A percentile compares a stretch with the other conserved stretches of the same genome.
Conservation (phyloP, 2,113 vertebrate species). For the Tragelaphus imberbis region DNA sequence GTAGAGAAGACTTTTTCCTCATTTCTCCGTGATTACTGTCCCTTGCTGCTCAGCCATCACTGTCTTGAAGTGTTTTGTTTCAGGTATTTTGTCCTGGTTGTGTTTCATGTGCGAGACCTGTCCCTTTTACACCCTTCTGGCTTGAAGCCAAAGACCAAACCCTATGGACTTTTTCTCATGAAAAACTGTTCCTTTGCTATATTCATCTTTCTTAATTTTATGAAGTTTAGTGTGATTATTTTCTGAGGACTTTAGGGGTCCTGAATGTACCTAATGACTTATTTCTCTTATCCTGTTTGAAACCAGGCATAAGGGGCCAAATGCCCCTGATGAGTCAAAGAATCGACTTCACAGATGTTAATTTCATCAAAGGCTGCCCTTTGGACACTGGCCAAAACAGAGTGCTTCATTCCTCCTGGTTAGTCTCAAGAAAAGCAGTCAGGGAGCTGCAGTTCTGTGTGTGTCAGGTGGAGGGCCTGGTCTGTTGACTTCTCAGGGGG, state of each 20-base stretch:
- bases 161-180: background rate
- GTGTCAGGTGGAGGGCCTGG: background rate
- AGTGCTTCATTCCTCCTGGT: background rate
- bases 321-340: background rate
- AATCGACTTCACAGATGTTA: background rate
- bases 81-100: background rate
- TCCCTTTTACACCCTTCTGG: background rate
- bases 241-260: background rate
- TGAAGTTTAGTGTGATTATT: background rate
- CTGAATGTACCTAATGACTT: background rate
- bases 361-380: background rate
- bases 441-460: too few species aligned
- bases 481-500: background rate
- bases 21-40: background rate
- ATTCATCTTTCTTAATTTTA: background rate
- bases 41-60: background rate
- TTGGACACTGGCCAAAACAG: too few species aligned
- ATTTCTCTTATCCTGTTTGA: background rate
- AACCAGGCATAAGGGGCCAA: background rate
- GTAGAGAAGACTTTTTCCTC: background rate
- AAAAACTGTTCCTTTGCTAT: background rate
- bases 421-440: background rate
- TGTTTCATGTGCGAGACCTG: background rate
- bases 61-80: background rate
- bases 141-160: background rate